Percentiles rank a stretch among this genome's conserved stretches.
Conservation (phyloP, 64 coral and sea anemone genomes). For the Stichodactyla helianthus region DNA sequence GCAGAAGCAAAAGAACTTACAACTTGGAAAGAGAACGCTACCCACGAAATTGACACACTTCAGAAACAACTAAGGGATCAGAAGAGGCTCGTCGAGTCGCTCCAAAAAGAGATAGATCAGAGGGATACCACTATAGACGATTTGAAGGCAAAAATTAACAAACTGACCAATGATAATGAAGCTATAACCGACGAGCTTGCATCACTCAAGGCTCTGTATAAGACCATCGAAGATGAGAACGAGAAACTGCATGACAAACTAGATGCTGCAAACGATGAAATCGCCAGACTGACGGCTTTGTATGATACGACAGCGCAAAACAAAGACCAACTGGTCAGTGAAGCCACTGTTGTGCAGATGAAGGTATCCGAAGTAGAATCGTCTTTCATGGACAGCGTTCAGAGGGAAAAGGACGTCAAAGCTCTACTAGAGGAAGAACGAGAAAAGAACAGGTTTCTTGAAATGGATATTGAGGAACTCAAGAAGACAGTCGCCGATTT, state of each 20-base stretch:
- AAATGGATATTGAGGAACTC: slow-evolving; percentile 56
- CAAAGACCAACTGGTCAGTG: slow-evolving; percentile 66
- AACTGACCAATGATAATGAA: slow-evolving; percentile 52
- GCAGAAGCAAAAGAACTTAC: slow-evolving; percentile 60
- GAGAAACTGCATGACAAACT: slow-evolving; percentile 37
- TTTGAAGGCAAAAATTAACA: slow-evolving; percentile 50
- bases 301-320: slow-evolving; percentile 70
- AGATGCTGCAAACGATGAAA: slow-evolving; percentile 68
- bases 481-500: slow-evolving; percentile 34
- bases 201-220: slow-evolving; percentile 32
- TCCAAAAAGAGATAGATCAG: slow-evolving; percentile 60
- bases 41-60: slow-evolving; percentile 43
- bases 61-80: slow-evolving; percentile 52
- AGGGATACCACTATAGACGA: slow-evolving; percentile 56
- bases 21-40: slow-evolving; percentile 48
- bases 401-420: slow-evolving; percentile 58
- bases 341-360: slow-evolving; percentile 65
- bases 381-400: slow-evolving; percentile 68
- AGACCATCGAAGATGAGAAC: slow-evolving; percentile 73
- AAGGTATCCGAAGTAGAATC: slow-evolving; percentile 80
- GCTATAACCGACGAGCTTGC: slow-evolving; percentile 58
- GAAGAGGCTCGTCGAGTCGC: slow-evolving; percentile 48
- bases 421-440: slow-evolving; percentile 63
- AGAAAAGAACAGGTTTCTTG: slow-evolving; percentile 51
- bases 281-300: slow-evolving; percentile 42